Evolutionary conservation across 2,888 invertebrate genomes (phyloP).

Genomic region (Volucella inflata): DNA sequence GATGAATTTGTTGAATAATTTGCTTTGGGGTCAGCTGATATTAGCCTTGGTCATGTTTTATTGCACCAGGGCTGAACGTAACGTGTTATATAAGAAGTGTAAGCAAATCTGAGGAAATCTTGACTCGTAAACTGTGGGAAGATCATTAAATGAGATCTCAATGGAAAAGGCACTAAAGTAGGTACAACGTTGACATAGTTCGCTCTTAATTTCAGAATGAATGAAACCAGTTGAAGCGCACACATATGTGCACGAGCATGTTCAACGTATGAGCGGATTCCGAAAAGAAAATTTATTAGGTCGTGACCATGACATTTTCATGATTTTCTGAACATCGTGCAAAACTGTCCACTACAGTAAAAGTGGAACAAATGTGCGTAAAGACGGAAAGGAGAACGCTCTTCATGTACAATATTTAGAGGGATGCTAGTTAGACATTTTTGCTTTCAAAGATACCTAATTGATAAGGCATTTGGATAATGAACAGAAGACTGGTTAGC

Average conservation of each 20-base stretch:
- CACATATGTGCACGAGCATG: no score
- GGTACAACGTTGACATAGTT: no score
- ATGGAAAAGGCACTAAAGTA: no score
- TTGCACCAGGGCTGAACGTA: neutral
- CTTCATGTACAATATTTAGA: neutral
- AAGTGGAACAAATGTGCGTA: constrained; percentile 55
- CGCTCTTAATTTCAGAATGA: no score
- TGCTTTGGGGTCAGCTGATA: constrained; percentile 38
- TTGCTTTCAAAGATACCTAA: no score
- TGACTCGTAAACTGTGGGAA: no score
- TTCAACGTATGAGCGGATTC: neutral
- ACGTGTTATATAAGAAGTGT: constrained; percentile 37
- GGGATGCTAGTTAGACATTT: neutral
- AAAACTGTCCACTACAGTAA: constrained; percentile 28
- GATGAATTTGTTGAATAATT: constrained; percentile 51
- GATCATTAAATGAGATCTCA: no score
- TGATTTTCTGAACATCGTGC: neutral
- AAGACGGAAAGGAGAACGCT: neutral
- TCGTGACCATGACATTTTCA: constrained; percentile 27
- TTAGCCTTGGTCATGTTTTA: constrained; percentile 10
- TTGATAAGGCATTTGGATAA: no score
- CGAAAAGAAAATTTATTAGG: constrained; percentile 9
- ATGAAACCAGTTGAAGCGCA: no score
- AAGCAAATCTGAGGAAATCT: neutral
- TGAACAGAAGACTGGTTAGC: no score